Evolutionary conservation across 2,888 invertebrate species (phyloP).

Genomic region (Mayetiola destructor): DNA sequence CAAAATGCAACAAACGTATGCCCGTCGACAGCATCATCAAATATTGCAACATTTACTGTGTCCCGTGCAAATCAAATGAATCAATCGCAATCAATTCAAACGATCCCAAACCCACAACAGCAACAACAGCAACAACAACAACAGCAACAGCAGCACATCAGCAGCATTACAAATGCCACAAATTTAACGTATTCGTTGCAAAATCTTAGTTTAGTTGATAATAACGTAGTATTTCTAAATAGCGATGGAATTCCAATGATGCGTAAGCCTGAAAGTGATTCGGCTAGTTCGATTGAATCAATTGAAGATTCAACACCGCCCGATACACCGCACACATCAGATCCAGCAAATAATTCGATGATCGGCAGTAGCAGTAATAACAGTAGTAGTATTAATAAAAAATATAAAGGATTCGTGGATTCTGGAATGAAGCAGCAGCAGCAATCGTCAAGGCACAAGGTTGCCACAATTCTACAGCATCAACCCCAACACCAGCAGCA

Average conservation of each 20-base stretch:
- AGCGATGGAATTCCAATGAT: slow-evolving; percentile 10
- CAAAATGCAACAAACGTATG: background rate
- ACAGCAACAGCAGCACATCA: slow-evolving; percentile 7
- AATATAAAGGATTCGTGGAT: background rate
- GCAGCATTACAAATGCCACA: slow-evolving; percentile 6
- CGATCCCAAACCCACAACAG: slow-evolving; percentile 21
- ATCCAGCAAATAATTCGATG: slow-evolving; percentile 18
- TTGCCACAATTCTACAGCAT: background rate
- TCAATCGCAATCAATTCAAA: slow-evolving; percentile 14
- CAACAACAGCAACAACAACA: slow-evolving; percentile 24
- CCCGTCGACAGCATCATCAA: background rate
- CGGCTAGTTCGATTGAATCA: slow-evolving; percentile 35
- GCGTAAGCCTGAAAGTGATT: slow-evolving; percentile 27
- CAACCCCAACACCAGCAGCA: background rate
- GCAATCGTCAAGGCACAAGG: background rate
- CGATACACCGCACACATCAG: slow-evolving; percentile 30
- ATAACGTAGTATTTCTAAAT: slow-evolving; percentile 3
- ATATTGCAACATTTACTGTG: background rate
- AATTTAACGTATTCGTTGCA: slow-evolving; percentile 9
- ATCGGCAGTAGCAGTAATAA: slow-evolving; percentile 21
- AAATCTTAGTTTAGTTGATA: slow-evolving; percentile 7
- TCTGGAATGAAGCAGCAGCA: no score
- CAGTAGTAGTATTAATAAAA: slow-evolving; percentile 3
- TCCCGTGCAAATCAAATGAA: slow-evolving; percentile 17
- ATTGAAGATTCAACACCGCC: slow-evolving; percentile 33